Evolutionary conservation across 30 jellyfish, hydroid and myxozoan genomes (phyloP).

Genomic region (Mastigias papua): DNA sequence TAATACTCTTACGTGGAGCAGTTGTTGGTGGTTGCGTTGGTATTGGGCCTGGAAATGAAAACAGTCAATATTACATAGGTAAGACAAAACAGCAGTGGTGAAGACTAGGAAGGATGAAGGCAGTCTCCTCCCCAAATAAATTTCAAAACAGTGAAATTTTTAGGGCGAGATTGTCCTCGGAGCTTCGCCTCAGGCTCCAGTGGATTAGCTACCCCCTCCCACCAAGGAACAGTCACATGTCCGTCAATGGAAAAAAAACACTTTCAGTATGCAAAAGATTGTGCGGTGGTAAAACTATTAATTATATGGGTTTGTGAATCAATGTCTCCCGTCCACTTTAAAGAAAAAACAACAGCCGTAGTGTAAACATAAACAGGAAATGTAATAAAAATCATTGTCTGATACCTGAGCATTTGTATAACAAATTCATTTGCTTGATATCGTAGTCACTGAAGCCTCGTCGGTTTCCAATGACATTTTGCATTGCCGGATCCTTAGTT

Average conservation of each 20-base stretch:
- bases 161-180: too few species aligned
- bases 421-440: slow-evolving; percentile 69
- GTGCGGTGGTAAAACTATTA: background rate
- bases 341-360: background rate
- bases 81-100: too few species aligned
- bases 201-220: too few species aligned
- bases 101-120: too few species aligned
- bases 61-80: too few species aligned
- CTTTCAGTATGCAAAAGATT: background rate
- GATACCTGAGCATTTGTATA: slow-evolving; percentile 67
- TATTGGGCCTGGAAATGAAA: background rate
- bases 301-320: background rate
- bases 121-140: too few species aligned
- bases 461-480: slow-evolving; percentile 78
- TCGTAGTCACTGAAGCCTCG: slow-evolving; percentile 79
- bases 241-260: background rate
- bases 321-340: background rate
- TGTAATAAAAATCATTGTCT: background rate
- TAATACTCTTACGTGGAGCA: background rate
- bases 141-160: too few species aligned
- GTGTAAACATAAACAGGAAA: too few species aligned
- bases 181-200: too few species aligned
- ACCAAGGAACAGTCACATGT: background rate
- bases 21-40: slow-evolving; percentile 20
- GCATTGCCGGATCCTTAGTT: slow-evolving; percentile 65